Conservation (phyloP, 2,113 vertebrate genomes). For the Rhizomys pruinosus region DNA sequence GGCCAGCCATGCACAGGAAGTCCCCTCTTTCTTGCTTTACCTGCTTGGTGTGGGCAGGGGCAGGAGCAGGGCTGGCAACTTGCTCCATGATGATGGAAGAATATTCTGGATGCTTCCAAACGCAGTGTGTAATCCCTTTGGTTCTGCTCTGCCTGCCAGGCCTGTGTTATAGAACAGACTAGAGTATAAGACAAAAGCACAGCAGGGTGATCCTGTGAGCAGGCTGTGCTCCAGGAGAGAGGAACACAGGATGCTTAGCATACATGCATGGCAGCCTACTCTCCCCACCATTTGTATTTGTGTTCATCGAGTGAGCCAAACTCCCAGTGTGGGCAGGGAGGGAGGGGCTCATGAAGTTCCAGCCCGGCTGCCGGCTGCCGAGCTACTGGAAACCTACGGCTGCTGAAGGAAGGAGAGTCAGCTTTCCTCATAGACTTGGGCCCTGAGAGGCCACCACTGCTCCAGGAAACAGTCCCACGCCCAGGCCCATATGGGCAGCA, state of each 20-base stretch:
- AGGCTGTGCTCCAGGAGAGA: neutral
- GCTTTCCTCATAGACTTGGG: neutral
- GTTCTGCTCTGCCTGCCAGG: conserved; percentile 70
- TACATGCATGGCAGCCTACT: neutral
- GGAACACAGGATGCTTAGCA: neutral
- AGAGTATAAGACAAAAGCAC: conserved; percentile 33
- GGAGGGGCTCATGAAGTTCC: neutral
- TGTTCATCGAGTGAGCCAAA: neutral
- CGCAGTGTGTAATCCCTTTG: conserved; percentile 74
- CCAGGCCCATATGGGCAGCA: neutral
- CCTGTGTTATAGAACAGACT: neutral
- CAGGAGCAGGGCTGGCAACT: neutral
- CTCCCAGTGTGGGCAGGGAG: neutral
- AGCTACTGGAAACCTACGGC: neutral
- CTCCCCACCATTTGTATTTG: neutral
- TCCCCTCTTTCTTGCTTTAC: conserved; percentile 29
- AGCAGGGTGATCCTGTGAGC: neutral
- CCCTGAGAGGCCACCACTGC: neutral
- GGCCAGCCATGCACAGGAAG: neutral
- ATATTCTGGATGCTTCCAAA: conserved; percentile 74
- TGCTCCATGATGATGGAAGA: conserved; percentile 41
- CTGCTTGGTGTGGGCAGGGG: conserved; percentile 19
- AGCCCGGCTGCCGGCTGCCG: neutral
- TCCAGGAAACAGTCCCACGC: neutral
- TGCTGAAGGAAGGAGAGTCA: neutral